Conservation (phyloP, 2,888 invertebrate species). For the Kuschelorhynchus macadamiae region DNA sequence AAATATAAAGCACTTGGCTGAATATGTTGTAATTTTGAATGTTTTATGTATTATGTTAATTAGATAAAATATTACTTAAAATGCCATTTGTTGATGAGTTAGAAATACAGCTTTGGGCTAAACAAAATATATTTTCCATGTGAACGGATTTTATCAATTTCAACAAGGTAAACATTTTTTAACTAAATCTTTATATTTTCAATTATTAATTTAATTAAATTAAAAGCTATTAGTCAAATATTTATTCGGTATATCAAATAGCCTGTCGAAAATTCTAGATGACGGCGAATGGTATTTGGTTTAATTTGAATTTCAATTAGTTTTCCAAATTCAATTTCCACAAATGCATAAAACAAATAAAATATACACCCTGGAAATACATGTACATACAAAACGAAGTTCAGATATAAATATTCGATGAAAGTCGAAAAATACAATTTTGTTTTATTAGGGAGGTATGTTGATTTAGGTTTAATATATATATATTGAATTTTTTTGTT, state of each 20-base stretch:
- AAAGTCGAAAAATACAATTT: no score
- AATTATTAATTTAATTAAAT: constrained; percentile 43
- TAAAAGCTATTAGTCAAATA: constrained; percentile 40
- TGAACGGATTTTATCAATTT: neutral
- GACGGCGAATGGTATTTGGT: constrained; percentile 36
- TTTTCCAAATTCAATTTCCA: constrained; percentile 33
- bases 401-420: no score
- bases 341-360: constrained; percentile 30
- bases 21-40: no score
- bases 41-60: no score
- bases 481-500: no score
- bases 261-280: constrained; percentile 22
- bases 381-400: neutral
- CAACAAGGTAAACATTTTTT: no score
- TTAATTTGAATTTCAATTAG: constrained; percentile 42
- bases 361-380: neutral
- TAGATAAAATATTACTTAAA: neutral
- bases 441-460: no score
- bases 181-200: neutral
- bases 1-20: no score
- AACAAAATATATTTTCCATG: neutral
- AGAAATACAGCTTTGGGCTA: no score
- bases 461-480: no score
- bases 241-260: constrained; percentile 22
- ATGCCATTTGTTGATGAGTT: neutral